These are phyloP conservation scores for Chaunax sp. DNA, from an alignment of 2,797 vertebrate genomes.

Conservation along the genomic window DNA sequence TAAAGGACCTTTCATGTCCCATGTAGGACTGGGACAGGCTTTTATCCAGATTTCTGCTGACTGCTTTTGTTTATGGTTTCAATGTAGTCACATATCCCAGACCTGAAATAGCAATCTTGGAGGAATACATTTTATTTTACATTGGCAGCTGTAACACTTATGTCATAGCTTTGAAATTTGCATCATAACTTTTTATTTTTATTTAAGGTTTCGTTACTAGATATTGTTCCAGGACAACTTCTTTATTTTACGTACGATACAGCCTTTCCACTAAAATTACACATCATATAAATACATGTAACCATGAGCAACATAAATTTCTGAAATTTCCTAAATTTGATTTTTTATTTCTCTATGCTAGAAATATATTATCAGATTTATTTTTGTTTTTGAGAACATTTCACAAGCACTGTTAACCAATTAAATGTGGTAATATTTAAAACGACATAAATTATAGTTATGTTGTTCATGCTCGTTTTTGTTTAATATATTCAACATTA, in stretches of 20 bases:
- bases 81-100: constrained; percentile 9
- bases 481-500: too few relatives aligned
- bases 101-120: neutral
- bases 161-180: neutral
- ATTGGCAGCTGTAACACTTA: neutral
- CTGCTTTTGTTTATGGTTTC: constrained; percentile 22
- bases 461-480: too few relatives aligned
- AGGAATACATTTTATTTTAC: neutral
- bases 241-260: neutral
- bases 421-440: neutral
- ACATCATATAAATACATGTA: neutral
- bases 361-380: neutral
- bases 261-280: constrained; percentile 1
- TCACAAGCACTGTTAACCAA: neutral
- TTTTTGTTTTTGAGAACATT: neutral
- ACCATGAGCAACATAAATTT: too few relatives aligned
- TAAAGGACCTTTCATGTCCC: neutral
- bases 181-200: neutral
- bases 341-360: too few relatives aligned
- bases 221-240: neutral
- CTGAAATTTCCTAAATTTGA: too few relatives aligned
- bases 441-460: neutral
- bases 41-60: constrained; percentile 32
- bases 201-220: neutral
- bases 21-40: constrained; percentile 28